Percentiles rank a stretch among this genome's conserved stretches.
These are phyloP conservation scores for Henricia sp. DNA, from an alignment of 53 echinoderm and acorn worm species.

Conservation along the genomic window DNA sequence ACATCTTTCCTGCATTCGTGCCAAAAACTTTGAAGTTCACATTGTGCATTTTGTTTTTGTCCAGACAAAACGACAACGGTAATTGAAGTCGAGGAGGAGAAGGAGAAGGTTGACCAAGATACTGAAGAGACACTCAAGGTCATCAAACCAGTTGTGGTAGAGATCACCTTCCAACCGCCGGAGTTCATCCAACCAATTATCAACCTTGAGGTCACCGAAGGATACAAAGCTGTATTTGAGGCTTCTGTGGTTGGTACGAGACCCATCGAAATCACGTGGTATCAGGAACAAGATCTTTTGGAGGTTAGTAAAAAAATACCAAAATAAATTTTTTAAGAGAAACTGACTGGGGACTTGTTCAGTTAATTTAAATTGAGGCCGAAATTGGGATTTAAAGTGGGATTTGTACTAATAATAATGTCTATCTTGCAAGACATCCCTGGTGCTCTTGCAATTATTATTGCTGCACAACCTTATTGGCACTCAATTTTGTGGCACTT, in stretches of 20 bases:
- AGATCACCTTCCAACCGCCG: slow-evolving; percentile 85
- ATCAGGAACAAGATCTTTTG: slow-evolving; percentile 63
- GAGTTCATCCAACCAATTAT: slow-evolving; percentile 80
- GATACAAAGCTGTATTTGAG: slow-evolving; percentile 78
- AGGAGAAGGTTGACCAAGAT: slow-evolving; percentile 18
- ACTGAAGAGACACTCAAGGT: slow-evolving; percentile 47
- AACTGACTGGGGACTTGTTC: too few relatives aligned
- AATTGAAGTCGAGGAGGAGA: slow-evolving; percentile 22
- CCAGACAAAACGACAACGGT: slow-evolving; percentile 16
- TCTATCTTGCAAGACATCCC: too few relatives aligned
- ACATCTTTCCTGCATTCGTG: too few relatives aligned
- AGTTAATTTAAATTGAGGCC: too few relatives aligned
- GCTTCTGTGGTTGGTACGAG: slow-evolving; percentile 81
- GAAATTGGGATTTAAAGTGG: too few relatives aligned
- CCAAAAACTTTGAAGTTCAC: too few relatives aligned
- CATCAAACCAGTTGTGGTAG: slow-evolving; percentile 63
- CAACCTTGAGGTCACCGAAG: slow-evolving; percentile 76
- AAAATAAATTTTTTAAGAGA: too few relatives aligned
- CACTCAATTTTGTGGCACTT: too few relatives aligned
- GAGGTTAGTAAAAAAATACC: slow-evolving; percentile 43
- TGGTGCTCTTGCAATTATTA: too few relatives aligned
- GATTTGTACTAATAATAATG: too few relatives aligned
- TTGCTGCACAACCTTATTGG: too few relatives aligned
- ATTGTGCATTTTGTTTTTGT: too few relatives aligned
- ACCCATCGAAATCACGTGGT: slow-evolving; percentile 93